phyloP scores from a whole-genome alignment of 92 coral and sea anemone species.

The Phenganax stokvisi region DNA sequence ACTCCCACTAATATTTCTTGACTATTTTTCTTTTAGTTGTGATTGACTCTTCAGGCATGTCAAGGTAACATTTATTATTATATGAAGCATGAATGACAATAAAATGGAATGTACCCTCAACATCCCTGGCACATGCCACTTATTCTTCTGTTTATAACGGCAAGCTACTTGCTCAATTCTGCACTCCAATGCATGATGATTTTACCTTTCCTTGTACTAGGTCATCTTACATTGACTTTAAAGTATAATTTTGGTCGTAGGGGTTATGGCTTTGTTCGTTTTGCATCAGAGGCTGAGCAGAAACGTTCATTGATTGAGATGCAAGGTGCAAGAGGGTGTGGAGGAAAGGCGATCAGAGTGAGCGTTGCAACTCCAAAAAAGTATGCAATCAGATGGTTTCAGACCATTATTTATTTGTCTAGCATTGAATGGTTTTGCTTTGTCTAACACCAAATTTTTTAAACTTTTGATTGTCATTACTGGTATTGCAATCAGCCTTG shows the following conservation, averaged over 20 bases:
- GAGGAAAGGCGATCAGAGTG: constrained; percentile 82
- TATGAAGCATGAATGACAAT: too few relatives aligned
- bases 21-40: constrained; percentile 57
- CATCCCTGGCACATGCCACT: neutral
- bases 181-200: too few relatives aligned
- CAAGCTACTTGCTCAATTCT: too few relatives aligned
- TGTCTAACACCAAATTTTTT: too few relatives aligned
- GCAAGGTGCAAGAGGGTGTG: constrained; percentile 96
- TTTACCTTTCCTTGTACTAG: neutral
- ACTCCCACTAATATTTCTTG: neutral
- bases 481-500: too few relatives aligned
- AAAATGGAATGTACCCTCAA: neutral
- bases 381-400: constrained; percentile 31
- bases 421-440: too few relatives aligned
- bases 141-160: too few relatives aligned
- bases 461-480: too few relatives aligned
- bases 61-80: constrained; percentile 54
- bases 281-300: constrained; percentile 72
- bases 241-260: constrained; percentile 23
- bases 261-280: constrained; percentile 98
- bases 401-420: neutral
- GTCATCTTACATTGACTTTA: neutral
- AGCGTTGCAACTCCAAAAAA: constrained; percentile 99
- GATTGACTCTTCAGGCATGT: constrained; percentile 80
- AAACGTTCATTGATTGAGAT: constrained; percentile 86